Percentiles rank a stretch among this genome's conserved stretches.
Conservation (phyloP, 2,113 vertebrate species). For the Crotalus viridis region DNA sequence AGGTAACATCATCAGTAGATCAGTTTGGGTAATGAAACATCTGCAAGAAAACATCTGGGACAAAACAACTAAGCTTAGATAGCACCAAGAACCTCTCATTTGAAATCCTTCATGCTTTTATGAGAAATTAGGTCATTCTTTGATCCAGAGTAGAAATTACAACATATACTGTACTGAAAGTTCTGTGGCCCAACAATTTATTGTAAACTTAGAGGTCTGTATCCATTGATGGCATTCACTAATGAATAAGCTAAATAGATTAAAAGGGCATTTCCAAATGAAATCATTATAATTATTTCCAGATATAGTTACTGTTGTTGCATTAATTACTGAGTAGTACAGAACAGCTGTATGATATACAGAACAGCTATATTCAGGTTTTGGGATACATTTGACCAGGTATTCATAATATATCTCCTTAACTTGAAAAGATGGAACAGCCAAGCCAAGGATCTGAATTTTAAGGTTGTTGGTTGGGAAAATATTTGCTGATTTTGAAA, state of each 20-base stretch:
- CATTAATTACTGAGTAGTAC: not conserved
- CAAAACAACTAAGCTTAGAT: no score
- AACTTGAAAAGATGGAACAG: not conserved
- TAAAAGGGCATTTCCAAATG: not conserved
- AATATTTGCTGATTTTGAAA: not conserved
- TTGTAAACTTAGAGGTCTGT: not conserved
- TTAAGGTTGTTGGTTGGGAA: not conserved
- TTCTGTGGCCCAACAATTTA: not conserved
- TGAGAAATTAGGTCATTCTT: slow-evolving; percentile 1
- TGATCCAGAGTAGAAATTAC: not conserved
- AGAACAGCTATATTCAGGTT: not conserved
- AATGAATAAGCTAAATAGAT: not conserved
- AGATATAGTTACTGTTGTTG: not conserved
- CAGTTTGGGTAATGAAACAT: no score
- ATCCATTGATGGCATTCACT: not conserved
- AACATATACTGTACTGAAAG: not conserved
- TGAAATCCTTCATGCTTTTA: not conserved
- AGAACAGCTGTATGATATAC: not conserved
- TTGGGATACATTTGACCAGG: not conserved
- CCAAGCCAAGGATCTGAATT: not conserved
- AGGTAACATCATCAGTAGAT: no score
- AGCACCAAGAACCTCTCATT: no score
- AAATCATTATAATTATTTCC: not conserved
- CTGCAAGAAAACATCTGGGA: no score
- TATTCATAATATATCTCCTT: not conserved